phyloP scores from a whole-genome alignment of 2,797 vertebrate species.

The Eospalax fontanierii region DNA sequence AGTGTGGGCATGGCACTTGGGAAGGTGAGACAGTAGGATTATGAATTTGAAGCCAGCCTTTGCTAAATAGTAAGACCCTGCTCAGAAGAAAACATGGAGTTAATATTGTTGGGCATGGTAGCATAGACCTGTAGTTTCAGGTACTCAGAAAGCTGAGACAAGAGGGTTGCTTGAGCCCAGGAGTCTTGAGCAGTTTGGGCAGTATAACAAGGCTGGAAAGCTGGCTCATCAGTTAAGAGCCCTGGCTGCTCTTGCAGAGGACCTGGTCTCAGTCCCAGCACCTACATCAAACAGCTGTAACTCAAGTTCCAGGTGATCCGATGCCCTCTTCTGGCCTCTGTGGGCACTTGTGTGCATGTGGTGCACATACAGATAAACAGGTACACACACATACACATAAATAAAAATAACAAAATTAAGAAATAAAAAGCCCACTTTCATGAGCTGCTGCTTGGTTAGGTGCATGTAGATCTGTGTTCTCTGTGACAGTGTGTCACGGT shows the following conservation, averaged over 20 bases:
- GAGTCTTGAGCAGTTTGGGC: too few relatives aligned
- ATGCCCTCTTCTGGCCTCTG: not conserved
- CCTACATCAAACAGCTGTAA: not conserved
- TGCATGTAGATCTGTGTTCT: not conserved
- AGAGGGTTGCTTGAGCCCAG: too few relatives aligned
- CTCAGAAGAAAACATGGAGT: too few relatives aligned
- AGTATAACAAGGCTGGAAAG: not conserved
- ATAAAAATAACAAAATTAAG: not conserved
- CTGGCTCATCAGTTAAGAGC: not conserved
- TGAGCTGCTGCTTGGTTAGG: not conserved
- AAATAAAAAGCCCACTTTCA: not conserved
- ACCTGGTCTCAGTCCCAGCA: not conserved
- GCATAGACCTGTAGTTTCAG: too few relatives aligned
- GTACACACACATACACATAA: not conserved
- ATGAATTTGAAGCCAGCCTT: too few relatives aligned
- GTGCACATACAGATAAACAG: too few relatives aligned
- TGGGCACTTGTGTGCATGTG: too few relatives aligned
- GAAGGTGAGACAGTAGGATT: too few relatives aligned
- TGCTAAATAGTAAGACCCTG: too few relatives aligned
- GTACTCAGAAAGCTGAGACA: too few relatives aligned
- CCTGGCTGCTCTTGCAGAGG: not conserved
- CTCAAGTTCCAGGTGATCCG: not conserved
- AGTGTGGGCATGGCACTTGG: too few relatives aligned
- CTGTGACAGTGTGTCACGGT: not conserved
- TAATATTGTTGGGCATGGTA: too few relatives aligned